These are phyloP conservation scores for Drosophila nr. perissopoda DNA, from an alignment of 2,888 invertebrate genomes.

Conservation along the genomic window DNA sequence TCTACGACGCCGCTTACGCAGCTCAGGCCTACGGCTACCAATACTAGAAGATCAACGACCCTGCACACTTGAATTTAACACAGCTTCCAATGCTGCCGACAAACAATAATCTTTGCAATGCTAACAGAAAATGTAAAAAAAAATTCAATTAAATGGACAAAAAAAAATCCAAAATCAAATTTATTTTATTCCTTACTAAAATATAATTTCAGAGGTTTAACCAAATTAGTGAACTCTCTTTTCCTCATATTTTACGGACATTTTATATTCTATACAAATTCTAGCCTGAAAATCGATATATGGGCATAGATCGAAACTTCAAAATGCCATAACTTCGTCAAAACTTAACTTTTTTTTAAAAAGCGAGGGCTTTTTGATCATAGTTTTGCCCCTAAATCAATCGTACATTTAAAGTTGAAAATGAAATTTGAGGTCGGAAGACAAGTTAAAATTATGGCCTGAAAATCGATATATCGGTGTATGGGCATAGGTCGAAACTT, in stretches of 20 bases:
- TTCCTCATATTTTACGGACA: not conserved
- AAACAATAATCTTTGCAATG: conserved; percentile 34
- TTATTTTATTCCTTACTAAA: not conserved
- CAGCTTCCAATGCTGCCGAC: conserved; percentile 29
- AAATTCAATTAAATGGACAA: conserved; percentile 51
- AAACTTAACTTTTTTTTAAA: no score
- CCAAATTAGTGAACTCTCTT: not conserved
- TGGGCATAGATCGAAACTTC: no score
- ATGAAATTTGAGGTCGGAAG: no score
- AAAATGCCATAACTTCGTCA: no score
- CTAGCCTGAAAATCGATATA: no score
- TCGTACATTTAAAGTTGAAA: no score
- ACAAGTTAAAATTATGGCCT: no score
- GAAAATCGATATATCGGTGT: no score
- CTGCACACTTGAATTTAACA: conserved; percentile 17
- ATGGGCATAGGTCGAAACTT: no score
- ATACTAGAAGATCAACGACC: conserved; percentile 49
- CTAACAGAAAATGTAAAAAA: conserved; percentile 53
- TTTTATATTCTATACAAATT: accelerated
- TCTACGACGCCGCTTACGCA: conserved; percentile 55
- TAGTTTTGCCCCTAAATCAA: no score
- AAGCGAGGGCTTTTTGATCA: no score
- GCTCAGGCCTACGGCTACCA: conserved; percentile 63
- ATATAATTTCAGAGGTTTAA: not conserved
- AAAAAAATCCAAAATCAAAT: not conserved